Percentiles rank a stretch among this genome's conserved stretches.
Evolutionary conservation across 2,113 vertebrate genomes (phyloP).

Genomic region (Neomonachus schauinslandi): DNA sequence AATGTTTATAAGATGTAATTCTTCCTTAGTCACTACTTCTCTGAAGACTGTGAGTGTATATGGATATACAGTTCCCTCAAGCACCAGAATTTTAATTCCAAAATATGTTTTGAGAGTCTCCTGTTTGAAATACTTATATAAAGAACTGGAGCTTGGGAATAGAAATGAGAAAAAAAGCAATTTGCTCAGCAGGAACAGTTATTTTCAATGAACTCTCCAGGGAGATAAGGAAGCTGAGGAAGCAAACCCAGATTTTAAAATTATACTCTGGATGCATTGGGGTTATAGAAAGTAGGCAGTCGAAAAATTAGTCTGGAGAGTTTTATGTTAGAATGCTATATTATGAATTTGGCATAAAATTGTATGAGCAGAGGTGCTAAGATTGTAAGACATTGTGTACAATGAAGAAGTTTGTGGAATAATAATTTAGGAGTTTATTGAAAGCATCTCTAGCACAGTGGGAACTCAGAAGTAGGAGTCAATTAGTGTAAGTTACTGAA

Average conservation of each 20-base stretch:
- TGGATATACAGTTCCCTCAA: background rate
- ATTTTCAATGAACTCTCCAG: background rate
- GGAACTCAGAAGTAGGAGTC: background rate
- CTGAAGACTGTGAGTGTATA: background rate
- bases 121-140: background rate
- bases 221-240: background rate
- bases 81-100: background rate
- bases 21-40: background rate
- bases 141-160: background rate
- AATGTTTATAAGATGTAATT: conserved; percentile 9
- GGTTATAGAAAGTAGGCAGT: background rate
- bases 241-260: conserved; percentile 26
- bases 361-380: background rate
- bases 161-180: conserved; percentile 14
- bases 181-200: background rate
- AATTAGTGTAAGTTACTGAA: background rate
- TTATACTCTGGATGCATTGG: background rate
- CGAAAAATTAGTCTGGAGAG: conserved; percentile 5
- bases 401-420: background rate
- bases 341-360: background rate
- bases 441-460: background rate
- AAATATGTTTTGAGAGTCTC: background rate
- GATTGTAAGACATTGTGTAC: background rate
- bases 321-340: background rate
- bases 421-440: background rate